A percentile compares a stretch with the other conserved stretches of the same genome.
Conservation (phyloP, 2,113 vertebrate genomes). For the Nerophis lumbriciformis region DNA sequence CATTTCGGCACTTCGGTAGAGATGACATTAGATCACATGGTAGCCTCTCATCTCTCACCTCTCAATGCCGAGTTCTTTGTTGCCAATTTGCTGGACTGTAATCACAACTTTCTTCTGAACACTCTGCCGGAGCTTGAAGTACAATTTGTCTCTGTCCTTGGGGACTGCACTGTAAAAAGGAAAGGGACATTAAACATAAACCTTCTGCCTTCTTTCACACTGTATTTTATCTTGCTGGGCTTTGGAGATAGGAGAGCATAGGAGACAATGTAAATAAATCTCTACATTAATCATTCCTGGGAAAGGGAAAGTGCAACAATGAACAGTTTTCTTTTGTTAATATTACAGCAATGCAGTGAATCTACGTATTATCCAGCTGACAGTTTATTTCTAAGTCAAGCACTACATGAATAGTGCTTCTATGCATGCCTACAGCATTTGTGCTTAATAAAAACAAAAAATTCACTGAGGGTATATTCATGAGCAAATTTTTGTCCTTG, state of each 20-base stretch:
- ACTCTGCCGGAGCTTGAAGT: slow-evolving; percentile 93
- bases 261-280: slow-evolving; percentile 16
- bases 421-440: not conserved
- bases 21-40: not conserved
- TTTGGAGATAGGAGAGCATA: slow-evolving; percentile 6
- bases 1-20: not conserved
- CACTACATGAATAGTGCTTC: not conserved
- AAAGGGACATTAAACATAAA: not conserved
- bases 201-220: not conserved
- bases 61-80: slow-evolving; percentile 93
- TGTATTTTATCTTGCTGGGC: not conserved
- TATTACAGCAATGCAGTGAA: not conserved
- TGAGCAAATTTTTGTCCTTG: not conserved
- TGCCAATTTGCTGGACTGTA: slow-evolving; percentile 89
- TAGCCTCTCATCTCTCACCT: slow-evolving; percentile 85
- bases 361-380: too few relatives aligned
- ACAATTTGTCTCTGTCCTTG: slow-evolving; percentile 95
- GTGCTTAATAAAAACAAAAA: not conserved
- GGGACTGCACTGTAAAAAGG: slow-evolving; percentile 81
- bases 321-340: not conserved
- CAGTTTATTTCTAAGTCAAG: not conserved
- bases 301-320: slow-evolving; percentile 6
- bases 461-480: not conserved
- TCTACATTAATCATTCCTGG: slow-evolving; percentile 1
- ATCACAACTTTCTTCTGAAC: slow-evolving; percentile 93